Conservation (phyloP, 1,140 invertebrate species). For the Nylanderia fulva region DNA sequence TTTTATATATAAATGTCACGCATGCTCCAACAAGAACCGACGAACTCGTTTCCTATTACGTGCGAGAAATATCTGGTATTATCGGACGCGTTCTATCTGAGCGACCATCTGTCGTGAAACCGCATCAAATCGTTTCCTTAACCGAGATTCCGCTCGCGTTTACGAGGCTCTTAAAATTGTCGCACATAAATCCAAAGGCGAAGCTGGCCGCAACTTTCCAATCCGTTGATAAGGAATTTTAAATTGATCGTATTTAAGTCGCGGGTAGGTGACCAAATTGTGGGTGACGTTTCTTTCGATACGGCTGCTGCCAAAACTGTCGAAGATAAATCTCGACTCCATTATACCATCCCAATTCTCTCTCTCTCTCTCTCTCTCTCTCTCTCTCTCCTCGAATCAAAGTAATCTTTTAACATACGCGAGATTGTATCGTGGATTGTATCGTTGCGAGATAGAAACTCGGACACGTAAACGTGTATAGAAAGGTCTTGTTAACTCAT, state of each 20-base stretch:
- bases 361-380: no score
- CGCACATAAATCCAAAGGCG: constrained; percentile 15
- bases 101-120: neutral
- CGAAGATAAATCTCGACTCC: constrained; percentile 23
- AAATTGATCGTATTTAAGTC: constrained; percentile 16
- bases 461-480: neutral
- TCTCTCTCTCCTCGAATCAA: neutral
- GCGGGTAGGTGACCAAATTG: neutral
- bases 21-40: neutral
- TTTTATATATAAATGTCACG: neutral
- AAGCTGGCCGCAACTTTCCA: neutral
- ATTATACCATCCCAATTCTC: neutral
- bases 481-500: neutral
- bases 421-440: neutral
- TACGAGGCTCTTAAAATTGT: constrained; percentile 41
- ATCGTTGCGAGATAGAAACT: neutral
- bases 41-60: constrained; percentile 24
- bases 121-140: constrained; percentile 26
- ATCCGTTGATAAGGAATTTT: constrained; percentile 38
- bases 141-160: constrained; percentile 25
- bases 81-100: constrained; percentile 5
- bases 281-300: neutral
- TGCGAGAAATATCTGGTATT: constrained; percentile 18
- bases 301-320: neutral
- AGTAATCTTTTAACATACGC: constrained; percentile 34